Evolutionary conservation across 2,113 vertebrate species (phyloP).

Genomic region (Amazona guildingii): DNA sequence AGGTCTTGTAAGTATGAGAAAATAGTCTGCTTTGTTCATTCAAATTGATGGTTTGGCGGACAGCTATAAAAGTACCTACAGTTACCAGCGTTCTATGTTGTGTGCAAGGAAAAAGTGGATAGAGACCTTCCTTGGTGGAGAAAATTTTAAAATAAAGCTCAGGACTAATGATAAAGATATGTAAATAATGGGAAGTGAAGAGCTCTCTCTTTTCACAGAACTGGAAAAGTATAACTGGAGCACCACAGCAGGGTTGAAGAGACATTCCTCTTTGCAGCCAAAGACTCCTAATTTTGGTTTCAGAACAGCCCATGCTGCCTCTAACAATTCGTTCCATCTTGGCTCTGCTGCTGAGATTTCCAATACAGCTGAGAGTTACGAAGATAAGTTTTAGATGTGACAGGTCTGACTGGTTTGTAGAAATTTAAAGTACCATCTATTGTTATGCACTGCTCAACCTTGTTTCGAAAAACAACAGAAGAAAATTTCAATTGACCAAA

Average conservation of each 20-base stretch:
- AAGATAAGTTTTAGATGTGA: background rate
- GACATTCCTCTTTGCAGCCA: background rate
- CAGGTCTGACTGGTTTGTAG: background rate
- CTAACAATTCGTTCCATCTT: background rate
- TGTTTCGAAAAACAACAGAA: background rate
- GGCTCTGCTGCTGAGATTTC: background rate
- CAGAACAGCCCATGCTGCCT: background rate
- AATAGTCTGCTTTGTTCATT: conserved; percentile 73
- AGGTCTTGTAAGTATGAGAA: conserved; percentile 64
- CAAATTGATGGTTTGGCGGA: conserved; percentile 66
- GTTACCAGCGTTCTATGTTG: background rate
- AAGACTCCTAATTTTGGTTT: background rate
- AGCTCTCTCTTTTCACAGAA: background rate
- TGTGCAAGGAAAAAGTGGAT: background rate
- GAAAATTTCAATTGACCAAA: background rate
- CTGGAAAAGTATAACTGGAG: background rate
- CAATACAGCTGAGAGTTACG: background rate
- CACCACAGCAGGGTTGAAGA: background rate
- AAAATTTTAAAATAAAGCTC: conserved; percentile 11
- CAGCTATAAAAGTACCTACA: conserved; percentile 27
- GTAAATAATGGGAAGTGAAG: background rate
- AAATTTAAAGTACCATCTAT: background rate
- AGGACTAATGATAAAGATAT: background rate
- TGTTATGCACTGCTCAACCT: background rate
- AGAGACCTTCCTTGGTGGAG: background rate